A percentile compares a stretch with the other conserved stretches of the same genome.
Evolutionary conservation across 1,140 invertebrate genomes (phyloP).

Genomic region (Sminthurinus signatus): DNA sequence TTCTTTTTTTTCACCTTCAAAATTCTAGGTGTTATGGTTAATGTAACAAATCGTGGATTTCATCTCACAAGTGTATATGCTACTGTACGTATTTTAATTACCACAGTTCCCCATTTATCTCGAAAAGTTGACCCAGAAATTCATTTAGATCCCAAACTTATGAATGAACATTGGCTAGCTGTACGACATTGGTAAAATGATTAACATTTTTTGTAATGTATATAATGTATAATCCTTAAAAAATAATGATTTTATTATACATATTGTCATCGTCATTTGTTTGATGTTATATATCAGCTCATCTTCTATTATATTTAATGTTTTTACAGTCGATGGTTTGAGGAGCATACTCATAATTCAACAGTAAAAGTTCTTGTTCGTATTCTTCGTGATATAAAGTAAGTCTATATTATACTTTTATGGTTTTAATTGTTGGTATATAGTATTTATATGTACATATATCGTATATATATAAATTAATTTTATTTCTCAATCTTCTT

Average conservation of each 20-base stretch:
- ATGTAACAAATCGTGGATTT: conserved; percentile 36
- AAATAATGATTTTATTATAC: not conserved
- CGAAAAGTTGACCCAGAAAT: conserved; percentile 87
- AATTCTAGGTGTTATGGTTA: conserved; percentile 36
- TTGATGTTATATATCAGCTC: too few species aligned
- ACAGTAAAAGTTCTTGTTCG: conserved; percentile 94
- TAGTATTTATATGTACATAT: too few species aligned
- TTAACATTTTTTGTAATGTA: too few species aligned
- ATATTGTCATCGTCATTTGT: too few species aligned
- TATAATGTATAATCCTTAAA: not conserved
- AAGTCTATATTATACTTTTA: too few species aligned
- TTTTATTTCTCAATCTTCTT: too few species aligned
- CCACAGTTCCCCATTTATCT: conserved; percentile 87
- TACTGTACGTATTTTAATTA: conserved; percentile 79
- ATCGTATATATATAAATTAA: too few species aligned
- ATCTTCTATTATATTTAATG: too few species aligned
- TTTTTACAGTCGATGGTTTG: conserved; percentile 80
- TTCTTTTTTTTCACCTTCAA: not conserved
- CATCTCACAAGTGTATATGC: conserved; percentile 54
- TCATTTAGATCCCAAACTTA: conserved; percentile 76
- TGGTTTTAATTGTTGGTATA: too few species aligned
- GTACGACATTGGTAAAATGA: conserved; percentile 77
- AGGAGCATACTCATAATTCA: conserved; percentile 96
- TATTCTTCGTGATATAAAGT: conserved; percentile 80
- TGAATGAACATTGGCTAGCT: conserved; percentile 82